phyloP scores from a whole-genome alignment of 2,888 invertebrate genomes.

The Eupithecia subfuscata region DNA sequence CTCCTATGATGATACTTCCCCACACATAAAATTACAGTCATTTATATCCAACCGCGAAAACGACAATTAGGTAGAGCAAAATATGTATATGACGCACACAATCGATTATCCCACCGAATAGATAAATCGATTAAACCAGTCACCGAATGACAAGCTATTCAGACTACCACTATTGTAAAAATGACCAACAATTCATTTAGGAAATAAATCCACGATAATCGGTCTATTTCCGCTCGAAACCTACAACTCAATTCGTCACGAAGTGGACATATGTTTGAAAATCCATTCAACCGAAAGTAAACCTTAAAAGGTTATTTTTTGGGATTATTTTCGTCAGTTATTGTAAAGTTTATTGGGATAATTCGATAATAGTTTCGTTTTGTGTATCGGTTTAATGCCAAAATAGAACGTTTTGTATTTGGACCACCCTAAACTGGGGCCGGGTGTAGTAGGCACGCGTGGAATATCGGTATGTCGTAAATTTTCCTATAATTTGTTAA shows the following conservation, averaged over 20 bases:
- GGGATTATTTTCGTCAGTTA: constrained; percentile 1
- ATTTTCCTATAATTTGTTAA: background rate
- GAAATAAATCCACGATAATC: constrained; percentile 68
- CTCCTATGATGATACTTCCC: constrained; percentile 22
- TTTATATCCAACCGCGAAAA: constrained; percentile 39
- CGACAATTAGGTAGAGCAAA: constrained; percentile 36
- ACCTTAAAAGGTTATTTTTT: constrained; percentile 13
- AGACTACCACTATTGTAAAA: constrained; percentile 41
- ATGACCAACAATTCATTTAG: constrained; percentile 42
- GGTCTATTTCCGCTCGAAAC: constrained; percentile 75
- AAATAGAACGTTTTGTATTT: constrained; percentile 32
- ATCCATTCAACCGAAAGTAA: constrained; percentile 16
- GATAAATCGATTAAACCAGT: constrained; percentile 60
- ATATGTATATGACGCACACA: constrained; percentile 40
- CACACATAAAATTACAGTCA: constrained; percentile 36
- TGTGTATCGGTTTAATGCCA: constrained; percentile 38
- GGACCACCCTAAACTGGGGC: constrained; percentile 22
- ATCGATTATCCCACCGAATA: constrained; percentile 45
- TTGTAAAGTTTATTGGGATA: constrained; percentile 31
- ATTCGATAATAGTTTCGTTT: constrained; percentile 41
- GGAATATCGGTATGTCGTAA: background rate
- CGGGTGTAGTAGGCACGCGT: constrained; percentile 13
- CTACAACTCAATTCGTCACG: constrained; percentile 56
- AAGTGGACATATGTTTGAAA: constrained; percentile 34
- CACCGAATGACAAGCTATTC: constrained; percentile 29